A percentile compares a stretch with the other conserved stretches of the same genome.
phyloP scores from a whole-genome alignment of 2,113 vertebrate species.

The Microcebus lehilahytsara region DNA sequence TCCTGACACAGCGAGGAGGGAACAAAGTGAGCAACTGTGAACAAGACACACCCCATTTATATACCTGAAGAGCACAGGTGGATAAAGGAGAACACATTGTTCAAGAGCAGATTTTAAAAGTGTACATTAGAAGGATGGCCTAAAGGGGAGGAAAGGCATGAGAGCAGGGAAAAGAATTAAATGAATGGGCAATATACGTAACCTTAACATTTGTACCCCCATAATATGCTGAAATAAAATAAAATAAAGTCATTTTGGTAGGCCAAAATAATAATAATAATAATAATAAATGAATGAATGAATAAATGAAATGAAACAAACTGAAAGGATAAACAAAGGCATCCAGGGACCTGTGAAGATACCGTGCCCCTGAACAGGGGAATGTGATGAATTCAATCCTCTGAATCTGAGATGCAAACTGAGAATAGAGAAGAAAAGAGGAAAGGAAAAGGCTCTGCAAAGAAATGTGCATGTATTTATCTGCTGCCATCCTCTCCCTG shows the following conservation, averaged over 20 bases:
- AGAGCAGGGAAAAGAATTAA: neutral
- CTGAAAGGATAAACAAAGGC: neutral
- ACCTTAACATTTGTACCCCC: too few species aligned
- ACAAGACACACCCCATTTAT: neutral
- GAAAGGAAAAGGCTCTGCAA: neutral
- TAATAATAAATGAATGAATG: neutral
- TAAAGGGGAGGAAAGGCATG: neutral
- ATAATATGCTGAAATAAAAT: too few species aligned
- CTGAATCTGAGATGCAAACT: neutral
- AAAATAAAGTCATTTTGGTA: too few species aligned
- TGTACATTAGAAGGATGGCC: neutral
- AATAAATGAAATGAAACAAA: neutral
- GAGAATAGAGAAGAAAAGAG: neutral
- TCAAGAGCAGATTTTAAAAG: neutral
- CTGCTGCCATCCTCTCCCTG: neutral
- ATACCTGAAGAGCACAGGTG: neutral
- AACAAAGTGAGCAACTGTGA: neutral
- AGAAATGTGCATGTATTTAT: slow-evolving; percentile 15
- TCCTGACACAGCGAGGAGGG: neutral
- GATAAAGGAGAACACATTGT: neutral
- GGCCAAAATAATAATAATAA: too few species aligned
- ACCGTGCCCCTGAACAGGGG: neutral
- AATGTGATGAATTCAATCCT: neutral
- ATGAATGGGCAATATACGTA: neutral
- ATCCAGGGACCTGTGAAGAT: neutral